Percentiles rank a stretch among this genome's conserved stretches.
Evolutionary conservation across 2,113 vertebrate genomes (phyloP).

Genomic region (Mystacornis crossleyi): DNA sequence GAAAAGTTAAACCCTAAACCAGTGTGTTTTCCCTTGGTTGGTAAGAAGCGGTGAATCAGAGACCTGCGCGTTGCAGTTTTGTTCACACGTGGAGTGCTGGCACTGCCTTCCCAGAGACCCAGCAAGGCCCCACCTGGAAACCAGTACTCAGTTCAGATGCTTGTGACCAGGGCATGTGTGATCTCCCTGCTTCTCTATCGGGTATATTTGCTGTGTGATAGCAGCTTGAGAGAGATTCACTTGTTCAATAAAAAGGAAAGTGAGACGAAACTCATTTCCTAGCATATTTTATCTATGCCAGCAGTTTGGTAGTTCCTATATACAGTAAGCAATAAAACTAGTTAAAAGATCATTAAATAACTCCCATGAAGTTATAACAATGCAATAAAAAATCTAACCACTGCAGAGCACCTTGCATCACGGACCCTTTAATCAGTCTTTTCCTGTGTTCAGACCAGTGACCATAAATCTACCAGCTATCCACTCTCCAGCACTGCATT

Average conservation of each 20-base stretch:
- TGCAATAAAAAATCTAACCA: conserved; percentile 11
- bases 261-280: not conserved
- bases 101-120: not conserved
- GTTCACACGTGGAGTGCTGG: not conserved
- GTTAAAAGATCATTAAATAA: conserved; percentile 52
- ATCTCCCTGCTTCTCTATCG: not conserved
- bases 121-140: not conserved
- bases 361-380: conserved; percentile 19
- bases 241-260: not conserved
- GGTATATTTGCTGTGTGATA: not conserved
- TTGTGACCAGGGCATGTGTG: not conserved
- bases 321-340: conserved; percentile 41
- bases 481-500: not conserved
- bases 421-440: conserved; percentile 1
- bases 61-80: not conserved
- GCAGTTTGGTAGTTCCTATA: not conserved
- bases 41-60: not conserved
- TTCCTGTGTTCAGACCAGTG: not conserved
- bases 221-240: not conserved
- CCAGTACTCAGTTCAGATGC: not conserved
- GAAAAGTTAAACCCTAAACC: not conserved
- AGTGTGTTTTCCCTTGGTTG: not conserved
- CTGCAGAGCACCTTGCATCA: not conserved
- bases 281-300: not conserved
- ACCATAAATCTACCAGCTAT: not conserved